Evolutionary conservation across 1,140 invertebrate genomes (phyloP).

Genomic region (Conus betulinus): DNA sequence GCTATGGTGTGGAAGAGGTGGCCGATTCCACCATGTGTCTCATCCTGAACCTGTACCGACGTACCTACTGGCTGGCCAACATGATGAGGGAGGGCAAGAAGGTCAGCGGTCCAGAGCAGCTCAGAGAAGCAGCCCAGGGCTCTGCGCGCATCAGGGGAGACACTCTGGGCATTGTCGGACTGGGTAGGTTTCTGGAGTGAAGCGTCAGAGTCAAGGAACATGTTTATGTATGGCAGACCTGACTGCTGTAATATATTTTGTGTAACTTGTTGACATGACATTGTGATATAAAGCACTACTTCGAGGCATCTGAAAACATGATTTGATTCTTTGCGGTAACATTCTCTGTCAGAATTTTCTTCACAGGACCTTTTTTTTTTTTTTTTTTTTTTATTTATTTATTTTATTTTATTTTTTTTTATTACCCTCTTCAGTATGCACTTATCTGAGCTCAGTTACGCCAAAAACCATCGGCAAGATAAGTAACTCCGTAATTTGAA

Average conservation of each 20-base stretch:
- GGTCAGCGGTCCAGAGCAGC: slow-evolving; percentile 92
- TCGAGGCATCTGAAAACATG: too few relatives aligned
- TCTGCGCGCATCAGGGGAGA: slow-evolving; percentile 97
- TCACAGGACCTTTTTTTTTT: too few relatives aligned
- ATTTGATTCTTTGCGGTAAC: too few relatives aligned
- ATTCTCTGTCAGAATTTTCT: too few relatives aligned
- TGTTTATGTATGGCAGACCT: not conserved
- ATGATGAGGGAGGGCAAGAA: slow-evolving; percentile 99
- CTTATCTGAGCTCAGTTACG: too few relatives aligned
- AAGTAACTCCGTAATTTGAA: too few relatives aligned
- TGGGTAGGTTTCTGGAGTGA: slow-evolving; percentile 79
- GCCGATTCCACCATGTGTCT: slow-evolving; percentile 99
- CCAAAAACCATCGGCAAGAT: too few relatives aligned
- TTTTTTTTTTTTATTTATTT: too few relatives aligned
- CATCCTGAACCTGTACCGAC: slow-evolving; percentile 98
- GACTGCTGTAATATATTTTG: not conserved
- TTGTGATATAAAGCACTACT: too few relatives aligned
- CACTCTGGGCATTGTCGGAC: slow-evolving; percentile 95
- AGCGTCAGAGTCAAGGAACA: too few relatives aligned
- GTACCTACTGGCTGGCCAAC: slow-evolving; percentile 99
- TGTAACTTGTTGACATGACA: not conserved
- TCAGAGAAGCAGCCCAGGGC: slow-evolving; percentile 79
- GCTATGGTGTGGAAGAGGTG: slow-evolving; percentile 99
- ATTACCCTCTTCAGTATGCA: too few relatives aligned
- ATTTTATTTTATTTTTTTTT: too few relatives aligned